phyloP scores from a whole-genome alignment of 2,113 vertebrate genomes.

The Elachura formosa region DNA sequence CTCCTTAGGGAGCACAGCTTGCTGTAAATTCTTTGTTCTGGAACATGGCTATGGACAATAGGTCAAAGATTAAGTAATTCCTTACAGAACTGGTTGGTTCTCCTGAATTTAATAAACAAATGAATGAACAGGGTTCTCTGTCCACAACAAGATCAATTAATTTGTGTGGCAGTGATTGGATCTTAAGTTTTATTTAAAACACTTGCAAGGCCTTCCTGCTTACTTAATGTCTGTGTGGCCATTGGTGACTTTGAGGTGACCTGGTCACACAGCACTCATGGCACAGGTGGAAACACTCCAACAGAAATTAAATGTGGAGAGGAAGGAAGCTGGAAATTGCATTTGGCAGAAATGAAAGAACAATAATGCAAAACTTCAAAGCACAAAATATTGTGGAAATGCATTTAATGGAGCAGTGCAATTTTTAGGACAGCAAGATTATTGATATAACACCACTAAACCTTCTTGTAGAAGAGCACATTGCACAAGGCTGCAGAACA shows the following conservation, averaged over 20 bases:
- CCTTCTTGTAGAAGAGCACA: neutral
- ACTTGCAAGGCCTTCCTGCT: neutral
- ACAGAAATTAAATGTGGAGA: neutral
- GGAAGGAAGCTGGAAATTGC: neutral
- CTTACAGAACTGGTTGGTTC: neutral
- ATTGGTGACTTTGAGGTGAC: neutral
- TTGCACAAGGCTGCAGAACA: neutral
- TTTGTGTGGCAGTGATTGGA: neutral
- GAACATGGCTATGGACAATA: constrained; percentile 40
- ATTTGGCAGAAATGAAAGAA: neutral
- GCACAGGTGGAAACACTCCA: neutral
- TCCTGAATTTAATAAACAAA: constrained; percentile 46
- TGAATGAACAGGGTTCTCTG: constrained; percentile 8
- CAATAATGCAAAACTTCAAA: neutral
- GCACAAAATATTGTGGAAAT: neutral
- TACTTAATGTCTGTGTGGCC: neutral
- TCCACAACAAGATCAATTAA: neutral
- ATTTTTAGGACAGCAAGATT: neutral
- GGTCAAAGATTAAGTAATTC: constrained; percentile 51
- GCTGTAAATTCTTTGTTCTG: constrained; percentile 53
- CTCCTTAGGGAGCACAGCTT: constrained; percentile 56
- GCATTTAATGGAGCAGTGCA: neutral
- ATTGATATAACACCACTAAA: neutral
- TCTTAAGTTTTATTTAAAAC: neutral
- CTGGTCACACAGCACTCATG: neutral